Base-by-base conservation (phyloP, 2,888 invertebrate species). In the Plebejus argus region DNA sequence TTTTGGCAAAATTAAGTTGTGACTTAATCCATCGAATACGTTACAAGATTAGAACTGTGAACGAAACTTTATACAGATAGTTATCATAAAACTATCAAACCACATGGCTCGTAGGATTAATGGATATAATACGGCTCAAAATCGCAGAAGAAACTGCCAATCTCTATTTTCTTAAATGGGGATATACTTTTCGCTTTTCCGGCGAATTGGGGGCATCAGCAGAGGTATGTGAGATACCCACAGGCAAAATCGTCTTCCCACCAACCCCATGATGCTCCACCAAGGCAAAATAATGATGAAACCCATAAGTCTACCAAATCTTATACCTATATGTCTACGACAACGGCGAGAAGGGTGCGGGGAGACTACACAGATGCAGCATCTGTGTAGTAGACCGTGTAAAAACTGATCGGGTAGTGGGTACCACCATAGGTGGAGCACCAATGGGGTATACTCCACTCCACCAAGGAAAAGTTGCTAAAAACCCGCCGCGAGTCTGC, bases 331-430 rank as follows among this genome's bases (percentile, higher is more conserved):
- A n/a, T n/a, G n/a, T n/a, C n/a, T n/a, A n/a, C n/a, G n/a, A n/a
- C n/a, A n/a, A n/a, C n/a, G n/a, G n/a, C n/a, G n/a, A n/a, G n/a
- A n/a, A n/a, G n/a, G n/a, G n/a, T n/a, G n/a, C n/a, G n/a, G n/a
- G n/a, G n/a, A n/a, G n/a, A n/a, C n/a, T n/a, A n/a, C n/a, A n/a
- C n/a, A n/a, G n/a, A 35, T 39, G 39, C 45, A 45, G 15, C 20
- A 72, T 72, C 28, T 49, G 49, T 74, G 35, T 82, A 81, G 80
- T 77, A 79, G 77, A 58, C 66, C 76, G 75, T 79, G 70, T 78
- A 79, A 78, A 80, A 77, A 80, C 79, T 78, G 76, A 66, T 28
- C 33, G 35, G 45, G 12, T 12, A 45, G n/a, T n/a, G n/a, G n/a
- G n/a, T n/a, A n/a, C 0, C 45, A 12, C 2, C 45, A 45, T 33